Evolutionary conservation across 2,113 vertebrate genomes (phyloP), one percentile per base, ranked within the genome.

Genomic region (Ascaphus truei): DNA sequence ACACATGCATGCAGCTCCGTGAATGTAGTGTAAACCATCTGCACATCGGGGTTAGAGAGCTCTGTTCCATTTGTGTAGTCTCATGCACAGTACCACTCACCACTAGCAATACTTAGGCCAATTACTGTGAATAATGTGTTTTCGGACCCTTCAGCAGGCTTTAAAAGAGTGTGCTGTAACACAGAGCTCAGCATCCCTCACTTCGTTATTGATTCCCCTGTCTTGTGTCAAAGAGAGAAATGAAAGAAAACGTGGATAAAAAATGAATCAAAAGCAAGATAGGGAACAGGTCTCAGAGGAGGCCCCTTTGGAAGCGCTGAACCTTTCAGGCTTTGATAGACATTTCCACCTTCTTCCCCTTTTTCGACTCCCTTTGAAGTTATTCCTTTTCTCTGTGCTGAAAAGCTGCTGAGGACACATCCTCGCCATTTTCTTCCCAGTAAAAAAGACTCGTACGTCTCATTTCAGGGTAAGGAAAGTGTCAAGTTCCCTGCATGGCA

Each of bases 191-290:
- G 62, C 56, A 45, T 47, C 51, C 0, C 77, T 63, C 56, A 0
- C 74, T 31, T 71, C 3, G 13, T 5, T 74, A 77, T 81, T 0
- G 73, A 81, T 85, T 71, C 65, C 67, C 57, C 22, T 75, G 1
- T 26, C 5, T 8, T 0, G 71, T 61, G 16, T 26, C 77, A 68
- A 75, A 76, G 72, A 77, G 72, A 77, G 72, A 67, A 75, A 75
- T 79, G 75, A 82, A 82, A 81, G 73, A 76, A 76, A 76, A 74
- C 41, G 29, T 1, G 68, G 73, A 80, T 84, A 58, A 79, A 82
- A 82, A 82, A 84, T 79, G 81, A 74, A 81, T 83, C 77, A 84
- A 78, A 76, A 82, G 83, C 51, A 1, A 23, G 26, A 8, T 18
- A 59, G 71, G 77, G 69, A 68, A 12, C 4, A 59, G 69, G 68